phyloP scores from a whole-genome alignment of 2,113 vertebrate genomes.

The Cavia aperea region DNA sequence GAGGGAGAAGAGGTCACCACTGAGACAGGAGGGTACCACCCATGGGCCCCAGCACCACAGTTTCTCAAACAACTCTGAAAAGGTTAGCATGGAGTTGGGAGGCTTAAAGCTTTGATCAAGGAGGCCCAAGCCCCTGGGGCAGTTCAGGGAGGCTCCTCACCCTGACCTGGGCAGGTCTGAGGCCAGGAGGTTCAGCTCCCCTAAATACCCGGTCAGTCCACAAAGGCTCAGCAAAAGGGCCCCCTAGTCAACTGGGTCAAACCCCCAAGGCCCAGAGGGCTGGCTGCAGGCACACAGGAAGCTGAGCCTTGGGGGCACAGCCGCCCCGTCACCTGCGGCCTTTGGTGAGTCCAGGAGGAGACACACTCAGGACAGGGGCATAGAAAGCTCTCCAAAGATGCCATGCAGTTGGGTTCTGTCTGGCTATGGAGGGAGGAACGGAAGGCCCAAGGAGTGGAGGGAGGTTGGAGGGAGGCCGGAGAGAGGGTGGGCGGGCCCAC shows the following conservation, averaged over 20 bases:
- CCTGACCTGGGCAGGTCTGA: not conserved
- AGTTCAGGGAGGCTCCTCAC: not conserved
- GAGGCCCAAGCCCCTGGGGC: too few species aligned
- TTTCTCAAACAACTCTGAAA: not conserved
- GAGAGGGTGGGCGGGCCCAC: not conserved
- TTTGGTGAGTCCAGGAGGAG: not conserved
- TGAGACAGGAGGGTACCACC: not conserved
- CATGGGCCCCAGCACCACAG: not conserved
- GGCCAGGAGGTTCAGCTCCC: not conserved
- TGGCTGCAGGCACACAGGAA: not conserved
- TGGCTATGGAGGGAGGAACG: not conserved
- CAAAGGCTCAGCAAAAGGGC: not conserved
- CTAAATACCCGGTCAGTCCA: not conserved
- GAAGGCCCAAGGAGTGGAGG: not conserved
- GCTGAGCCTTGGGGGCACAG: not conserved
- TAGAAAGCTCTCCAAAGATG: not conserved
- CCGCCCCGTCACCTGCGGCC: not conserved
- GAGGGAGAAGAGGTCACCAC: not conserved
- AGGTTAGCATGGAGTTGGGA: not conserved
- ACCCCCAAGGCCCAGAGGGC: not conserved
- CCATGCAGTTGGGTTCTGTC: rapidly evolving
- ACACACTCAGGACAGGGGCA: not conserved
- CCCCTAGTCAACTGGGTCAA: not conserved
- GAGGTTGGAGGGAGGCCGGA: too few species aligned
- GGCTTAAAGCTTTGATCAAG: not conserved